These are phyloP conservation scores for Hucho hucho DNA, from an alignment of 2,113 vertebrate genomes.

Conservation along the genomic window DNA sequence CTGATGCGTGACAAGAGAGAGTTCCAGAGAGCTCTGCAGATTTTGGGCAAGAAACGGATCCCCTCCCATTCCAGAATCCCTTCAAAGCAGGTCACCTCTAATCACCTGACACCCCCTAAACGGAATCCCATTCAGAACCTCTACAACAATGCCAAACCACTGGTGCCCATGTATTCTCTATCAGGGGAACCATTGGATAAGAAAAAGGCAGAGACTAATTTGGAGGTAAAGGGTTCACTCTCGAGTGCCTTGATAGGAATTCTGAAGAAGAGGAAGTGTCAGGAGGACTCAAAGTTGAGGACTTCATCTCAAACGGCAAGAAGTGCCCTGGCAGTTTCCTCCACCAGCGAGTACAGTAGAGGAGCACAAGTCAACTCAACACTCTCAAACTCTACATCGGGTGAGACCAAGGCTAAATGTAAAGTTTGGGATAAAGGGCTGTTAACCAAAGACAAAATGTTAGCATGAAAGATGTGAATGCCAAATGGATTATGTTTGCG, in stretches of 20 bases:
- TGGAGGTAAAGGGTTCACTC: slow-evolving; percentile 80
- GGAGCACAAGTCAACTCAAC: slow-evolving; percentile 81
- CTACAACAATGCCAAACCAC: slow-evolving; percentile 84
- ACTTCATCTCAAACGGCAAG: slow-evolving; percentile 83
- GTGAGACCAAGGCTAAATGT: slow-evolving; percentile 69
- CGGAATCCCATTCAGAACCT: slow-evolving; percentile 80
- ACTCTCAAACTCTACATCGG: slow-evolving; percentile 86
- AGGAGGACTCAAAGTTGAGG: slow-evolving; percentile 86
- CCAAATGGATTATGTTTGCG: too few relatives aligned
- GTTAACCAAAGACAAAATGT: too few relatives aligned
- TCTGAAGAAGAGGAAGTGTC: slow-evolving; percentile 92
- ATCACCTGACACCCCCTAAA: slow-evolving; percentile 46
- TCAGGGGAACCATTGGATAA: slow-evolving; percentile 79
- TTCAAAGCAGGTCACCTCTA: slow-evolving; percentile 50
- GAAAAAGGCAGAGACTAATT: slow-evolving; percentile 79
- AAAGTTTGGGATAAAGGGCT: too few relatives aligned
- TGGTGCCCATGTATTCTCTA: slow-evolving; percentile 70
- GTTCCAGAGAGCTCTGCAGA: slow-evolving; percentile 88
- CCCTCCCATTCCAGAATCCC: slow-evolving; percentile 69
- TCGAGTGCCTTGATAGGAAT: slow-evolving; percentile 94
- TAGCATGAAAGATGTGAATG: too few relatives aligned
- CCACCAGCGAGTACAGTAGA: slow-evolving; percentile 82
- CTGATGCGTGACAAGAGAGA: slow-evolving; percentile 97
- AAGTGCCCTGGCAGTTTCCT: slow-evolving; percentile 82
- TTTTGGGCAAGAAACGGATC: slow-evolving; percentile 87